Conservation (phyloP, 2,888 invertebrate genomes). For the Erannis defoliaria region DNA sequence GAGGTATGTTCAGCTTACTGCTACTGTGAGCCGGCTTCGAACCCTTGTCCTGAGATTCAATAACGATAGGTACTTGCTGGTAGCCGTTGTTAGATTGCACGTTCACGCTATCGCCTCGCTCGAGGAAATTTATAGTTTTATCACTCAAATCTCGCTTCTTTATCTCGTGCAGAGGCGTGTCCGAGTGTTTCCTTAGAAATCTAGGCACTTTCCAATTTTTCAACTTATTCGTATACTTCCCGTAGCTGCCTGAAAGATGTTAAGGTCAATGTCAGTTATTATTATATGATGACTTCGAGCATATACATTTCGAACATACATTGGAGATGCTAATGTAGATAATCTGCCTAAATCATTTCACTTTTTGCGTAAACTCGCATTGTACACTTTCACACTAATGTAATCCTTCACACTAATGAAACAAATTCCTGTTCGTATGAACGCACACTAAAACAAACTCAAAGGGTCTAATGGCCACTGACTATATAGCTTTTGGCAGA, state of each 20-base stretch:
- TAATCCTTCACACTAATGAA: no score
- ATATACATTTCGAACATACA: no score
- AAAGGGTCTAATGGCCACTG: no score
- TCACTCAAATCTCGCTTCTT: slow-evolving; percentile 77
- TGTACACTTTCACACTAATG: no score
- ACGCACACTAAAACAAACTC: no score
- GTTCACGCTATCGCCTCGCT: slow-evolving; percentile 65
- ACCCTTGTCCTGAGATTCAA: slow-evolving; percentile 83
- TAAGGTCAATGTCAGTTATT: slow-evolving; percentile 2
- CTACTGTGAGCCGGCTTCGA: slow-evolving; percentile 61
- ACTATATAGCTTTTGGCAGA: no score
- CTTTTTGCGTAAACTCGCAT: no score
- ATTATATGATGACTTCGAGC: neutral
- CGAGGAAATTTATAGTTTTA: slow-evolving; percentile 70
- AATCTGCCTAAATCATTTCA: no score
- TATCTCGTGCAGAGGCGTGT: slow-evolving; percentile 80
- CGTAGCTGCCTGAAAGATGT: slow-evolving; percentile 84
- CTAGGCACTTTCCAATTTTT: slow-evolving; percentile 90
- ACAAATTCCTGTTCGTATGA: no score
- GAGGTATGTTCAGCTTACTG: slow-evolving; percentile 81
- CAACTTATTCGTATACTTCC: slow-evolving; percentile 85
- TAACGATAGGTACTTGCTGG: slow-evolving; percentile 89
- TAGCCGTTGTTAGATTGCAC: slow-evolving; percentile 82
- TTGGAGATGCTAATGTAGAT: no score
- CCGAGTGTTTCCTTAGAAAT: slow-evolving; percentile 88